These are phyloP conservation scores for Drosophila ohnishii DNA, from an alignment of 1,140 invertebrate genomes.

Conservation along the genomic window DNA sequence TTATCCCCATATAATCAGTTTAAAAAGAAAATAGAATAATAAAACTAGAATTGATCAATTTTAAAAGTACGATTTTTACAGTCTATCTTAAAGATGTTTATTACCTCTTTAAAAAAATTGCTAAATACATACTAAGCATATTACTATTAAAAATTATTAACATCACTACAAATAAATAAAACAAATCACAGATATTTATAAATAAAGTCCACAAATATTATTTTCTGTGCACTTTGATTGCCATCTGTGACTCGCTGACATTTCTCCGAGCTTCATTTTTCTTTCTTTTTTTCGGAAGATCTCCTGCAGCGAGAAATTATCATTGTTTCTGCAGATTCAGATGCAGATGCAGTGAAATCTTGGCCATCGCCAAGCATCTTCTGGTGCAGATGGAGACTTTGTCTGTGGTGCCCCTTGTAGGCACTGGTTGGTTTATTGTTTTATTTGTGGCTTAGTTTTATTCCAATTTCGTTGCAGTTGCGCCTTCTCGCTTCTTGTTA, in stretches of 20 bases:
- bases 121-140: too few relatives aligned
- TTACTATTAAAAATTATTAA: not conserved
- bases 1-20: too few relatives aligned
- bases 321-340: slow-evolving; percentile 54
- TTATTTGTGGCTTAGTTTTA: slow-evolving; percentile 60
- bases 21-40: too few relatives aligned
- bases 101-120: too few relatives aligned
- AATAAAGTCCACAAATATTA: not conserved
- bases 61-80: too few relatives aligned
- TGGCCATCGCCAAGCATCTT: slow-evolving; percentile 40
- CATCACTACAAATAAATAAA: too few relatives aligned
- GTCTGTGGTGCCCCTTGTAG: slow-evolving; percentile 35
- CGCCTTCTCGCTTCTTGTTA: slow-evolving; percentile 26
- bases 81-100: too few relatives aligned
- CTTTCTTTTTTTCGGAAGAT: slow-evolving; percentile 64
- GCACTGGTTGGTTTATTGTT: slow-evolving; percentile 69
- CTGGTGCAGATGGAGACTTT: slow-evolving; percentile 7
- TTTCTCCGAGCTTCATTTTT: slow-evolving; percentile 38
- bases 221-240: slow-evolving; percentile 11
- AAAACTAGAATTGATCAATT: too few relatives aligned
- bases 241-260: slow-evolving; percentile 52
- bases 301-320: slow-evolving; percentile 70
- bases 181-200: not conserved
- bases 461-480: slow-evolving; percentile 37
- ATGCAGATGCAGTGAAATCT: slow-evolving; percentile 69